Base-by-base conservation (phyloP, 2,888 invertebrate genomes). In the Eudasyphora cyanicolor region DNA sequence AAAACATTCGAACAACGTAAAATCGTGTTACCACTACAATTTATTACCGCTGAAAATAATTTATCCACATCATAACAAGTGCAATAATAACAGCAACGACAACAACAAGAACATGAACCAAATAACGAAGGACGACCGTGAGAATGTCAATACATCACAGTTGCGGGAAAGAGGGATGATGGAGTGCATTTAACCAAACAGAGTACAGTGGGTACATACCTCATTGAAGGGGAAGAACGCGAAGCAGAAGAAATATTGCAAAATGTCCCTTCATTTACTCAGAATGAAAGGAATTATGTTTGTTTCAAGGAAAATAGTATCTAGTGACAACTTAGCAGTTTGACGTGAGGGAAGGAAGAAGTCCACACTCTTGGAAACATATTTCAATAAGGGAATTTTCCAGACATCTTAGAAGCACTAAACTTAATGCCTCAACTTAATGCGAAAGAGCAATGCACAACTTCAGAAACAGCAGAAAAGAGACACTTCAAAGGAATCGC, bases 121-220 rank as follows among this genome's bases (percentile, higher is more conserved):
- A 32, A 32, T 6, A 6, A 32, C 4, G 5, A 32, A 32, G 45
- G 45, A n/a, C 7, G n/a, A 45, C n/a, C 14, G 2, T 45, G n/a
- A 45, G n/a, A n/a, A n/a, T 45, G 14, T 45, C 38, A 38, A 38
- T 45, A n/a, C 45, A 45, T 14, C 45, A 57, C n/a, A n/a, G n/a
- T 14, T 24, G 57, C 1, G 27, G 27, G 57, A 14, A n/a, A 1
- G 57, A 2, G 27, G 24, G 57, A 54, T n/a, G 21, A 12, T 54
- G 6, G 24, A 12, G 57, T 24, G 57, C 24, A 14, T 57, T 57
- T 57, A 57, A 14, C 57, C 27, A 57, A 14, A n/a, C n/a, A n/a
- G n/a, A n/a, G n/a, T 21, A 27, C 57, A 27, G 1, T 57, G 57
- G 27, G 27, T 64, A 64, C 64, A 64, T 64, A 64, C 64, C 64